These are phyloP conservation scores for Tipula unca DNA, from an alignment of 2,888 invertebrate species.

Conservation along the genomic window DNA sequence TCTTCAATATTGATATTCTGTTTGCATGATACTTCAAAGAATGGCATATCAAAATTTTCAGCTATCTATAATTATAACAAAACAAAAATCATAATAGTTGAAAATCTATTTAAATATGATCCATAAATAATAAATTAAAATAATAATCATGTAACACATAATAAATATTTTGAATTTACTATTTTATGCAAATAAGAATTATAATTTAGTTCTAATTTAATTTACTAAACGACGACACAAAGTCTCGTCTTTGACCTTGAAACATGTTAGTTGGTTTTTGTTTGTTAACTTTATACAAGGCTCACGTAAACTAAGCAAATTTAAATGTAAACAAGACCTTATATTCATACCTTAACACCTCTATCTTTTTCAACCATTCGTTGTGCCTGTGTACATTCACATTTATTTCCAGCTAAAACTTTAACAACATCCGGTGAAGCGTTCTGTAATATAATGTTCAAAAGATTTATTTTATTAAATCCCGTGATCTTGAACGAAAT, in stretches of 20 bases:
- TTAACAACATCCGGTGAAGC: conserved; percentile 81
- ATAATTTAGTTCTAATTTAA: neutral
- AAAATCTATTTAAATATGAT: neutral
- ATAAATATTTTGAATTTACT: neutral
- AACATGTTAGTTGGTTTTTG: neutral
- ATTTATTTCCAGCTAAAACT: conserved; percentile 78
- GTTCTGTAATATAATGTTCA: conserved; percentile 50
- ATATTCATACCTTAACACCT: conserved; percentile 64
- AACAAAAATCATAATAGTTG: neutral
- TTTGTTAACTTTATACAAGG: neutral
- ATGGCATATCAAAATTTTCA: conserved; percentile 79
- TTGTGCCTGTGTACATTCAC: conserved; percentile 64
- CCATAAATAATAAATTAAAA: neutral
- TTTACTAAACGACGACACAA: neutral
- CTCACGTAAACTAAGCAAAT: neutral
- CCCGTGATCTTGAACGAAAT: neutral
- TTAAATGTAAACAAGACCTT: too few species aligned
- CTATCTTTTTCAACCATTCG: conserved; percentile 69
- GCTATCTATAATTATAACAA: conserved; percentile 56
- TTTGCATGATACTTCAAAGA: conserved; percentile 83
- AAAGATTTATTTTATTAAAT: too few species aligned
- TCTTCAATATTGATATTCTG: conserved; percentile 78
- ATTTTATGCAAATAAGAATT: neutral
- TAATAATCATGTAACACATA: neutral
- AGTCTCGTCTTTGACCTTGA: conserved; percentile 1